phyloP scores from a whole-genome alignment of 2,888 invertebrate species.

The Bruchidius siliquastri region DNA sequence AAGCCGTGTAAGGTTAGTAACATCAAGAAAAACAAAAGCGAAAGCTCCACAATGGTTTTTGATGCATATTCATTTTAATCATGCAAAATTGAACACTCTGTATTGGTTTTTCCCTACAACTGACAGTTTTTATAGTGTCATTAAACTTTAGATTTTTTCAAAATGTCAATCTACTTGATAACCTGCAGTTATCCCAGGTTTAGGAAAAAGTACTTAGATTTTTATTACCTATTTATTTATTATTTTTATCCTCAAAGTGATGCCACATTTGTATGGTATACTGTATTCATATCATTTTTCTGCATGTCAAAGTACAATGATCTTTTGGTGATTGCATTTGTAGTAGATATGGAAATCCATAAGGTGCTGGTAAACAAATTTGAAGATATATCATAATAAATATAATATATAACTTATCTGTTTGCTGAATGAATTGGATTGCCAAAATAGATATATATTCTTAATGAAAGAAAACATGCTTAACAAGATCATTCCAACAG shows the following conservation, averaged over 20 bases:
- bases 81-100: not conserved
- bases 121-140: not conserved
- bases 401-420: not conserved
- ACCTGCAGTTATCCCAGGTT: not conserved
- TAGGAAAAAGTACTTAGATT: not conserved
- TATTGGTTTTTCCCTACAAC: not conserved
- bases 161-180: not conserved
- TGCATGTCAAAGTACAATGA: not conserved
- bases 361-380: too few species aligned
- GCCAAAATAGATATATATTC: not conserved
- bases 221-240: not conserved
- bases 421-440: not conserved
- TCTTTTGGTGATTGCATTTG: not conserved
- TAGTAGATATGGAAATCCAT: too few species aligned
- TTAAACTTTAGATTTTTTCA: not conserved
- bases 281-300: not conserved
- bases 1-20: constrained; percentile 65
- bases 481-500: not conserved
- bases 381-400: too few species aligned
- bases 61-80: not conserved
- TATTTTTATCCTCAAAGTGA: not conserved
- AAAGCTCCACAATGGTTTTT: not conserved
- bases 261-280: too few species aligned
- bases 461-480: not conserved
- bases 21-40: not conserved